Evolutionary conservation across 2,888 invertebrate species (phyloP).

Genomic region (Trachelus tabidus): DNA sequence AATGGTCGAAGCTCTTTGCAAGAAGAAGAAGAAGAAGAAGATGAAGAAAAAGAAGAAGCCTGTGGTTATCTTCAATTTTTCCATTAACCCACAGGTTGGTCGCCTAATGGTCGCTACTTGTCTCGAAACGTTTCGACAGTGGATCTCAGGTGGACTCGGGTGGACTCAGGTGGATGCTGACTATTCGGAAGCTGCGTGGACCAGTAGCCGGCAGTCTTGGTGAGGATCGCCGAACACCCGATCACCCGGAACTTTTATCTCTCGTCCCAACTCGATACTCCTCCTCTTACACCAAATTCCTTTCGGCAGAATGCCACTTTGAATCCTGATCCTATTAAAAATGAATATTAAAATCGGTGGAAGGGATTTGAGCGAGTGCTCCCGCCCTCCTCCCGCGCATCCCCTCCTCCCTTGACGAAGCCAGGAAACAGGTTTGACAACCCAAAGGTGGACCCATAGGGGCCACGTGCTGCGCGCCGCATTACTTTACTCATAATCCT

Average conservation of each 20-base stretch:
- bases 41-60: conserved; percentile 6
- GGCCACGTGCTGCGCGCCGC: conserved; percentile 62
- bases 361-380: conserved; percentile 35
- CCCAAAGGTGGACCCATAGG: conserved; percentile 55
- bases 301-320: conserved; percentile 25
- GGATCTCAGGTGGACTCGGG: conserved; percentile 28
- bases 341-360: conserved; percentile 43
- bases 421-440: conserved; percentile 64
- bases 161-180: conserved; percentile 14
- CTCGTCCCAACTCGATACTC: conserved; percentile 8
- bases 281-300: conserved; percentile 25
- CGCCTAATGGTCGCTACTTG: conserved; percentile 51
- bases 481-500: conserved; percentile 65
- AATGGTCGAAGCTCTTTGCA: conserved; percentile 48
- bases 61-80: conserved; percentile 52
- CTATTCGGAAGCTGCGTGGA: background rate
- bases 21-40: conserved; percentile 9
- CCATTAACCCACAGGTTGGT: conserved; percentile 54
- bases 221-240: conserved; percentile 20
- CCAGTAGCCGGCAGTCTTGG: conserved; percentile 8
- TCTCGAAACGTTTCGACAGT: conserved; percentile 41
- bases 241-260: conserved; percentile 15
- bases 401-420: conserved; percentile 27
- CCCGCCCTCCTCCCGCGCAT: conserved; percentile 28
- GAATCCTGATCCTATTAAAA: conserved; percentile 29